These are phyloP conservation scores for Nesidiocoris tenuis DNA, from an alignment of 2,888 invertebrate species.

Conservation along the genomic window DNA sequence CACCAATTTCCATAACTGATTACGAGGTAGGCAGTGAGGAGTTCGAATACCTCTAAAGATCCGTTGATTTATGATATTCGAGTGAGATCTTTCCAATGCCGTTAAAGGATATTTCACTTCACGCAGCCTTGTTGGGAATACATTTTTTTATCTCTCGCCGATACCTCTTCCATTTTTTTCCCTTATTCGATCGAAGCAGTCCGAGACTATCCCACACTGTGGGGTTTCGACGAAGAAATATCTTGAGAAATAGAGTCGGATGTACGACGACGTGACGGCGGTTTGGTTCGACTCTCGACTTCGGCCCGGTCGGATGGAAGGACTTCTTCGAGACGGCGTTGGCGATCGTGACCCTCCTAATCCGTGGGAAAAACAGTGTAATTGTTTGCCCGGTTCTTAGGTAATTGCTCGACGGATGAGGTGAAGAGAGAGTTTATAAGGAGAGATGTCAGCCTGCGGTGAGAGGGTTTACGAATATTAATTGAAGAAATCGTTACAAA, in stretches of 20 bases:
- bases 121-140: neutral
- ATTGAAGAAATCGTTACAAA: no score
- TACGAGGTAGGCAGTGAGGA: neutral
- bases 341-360: slow-evolving; percentile 38
- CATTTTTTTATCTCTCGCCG: neutral
- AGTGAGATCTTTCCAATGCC: neutral
- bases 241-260: neutral
- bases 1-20: neutral
- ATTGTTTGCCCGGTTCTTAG: slow-evolving; percentile 40
- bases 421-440: neutral
- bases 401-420: slow-evolving; percentile 26
- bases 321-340: slow-evolving; percentile 4
- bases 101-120: neutral
- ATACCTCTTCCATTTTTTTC: neutral
- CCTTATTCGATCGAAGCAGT: neutral
- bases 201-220: neutral
- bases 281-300: slow-evolving; percentile 30
- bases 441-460: neutral
- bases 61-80: neutral
- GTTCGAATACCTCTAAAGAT: neutral
- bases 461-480: no score
- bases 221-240: neutral
- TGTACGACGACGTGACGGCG: slow-evolving; percentile 31
- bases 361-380: slow-evolving; percentile 44
- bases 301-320: neutral